These are phyloP conservation scores for Latrodectus hesperus DNA, from an alignment of 2,888 invertebrate genomes.

Conservation along the genomic window DNA sequence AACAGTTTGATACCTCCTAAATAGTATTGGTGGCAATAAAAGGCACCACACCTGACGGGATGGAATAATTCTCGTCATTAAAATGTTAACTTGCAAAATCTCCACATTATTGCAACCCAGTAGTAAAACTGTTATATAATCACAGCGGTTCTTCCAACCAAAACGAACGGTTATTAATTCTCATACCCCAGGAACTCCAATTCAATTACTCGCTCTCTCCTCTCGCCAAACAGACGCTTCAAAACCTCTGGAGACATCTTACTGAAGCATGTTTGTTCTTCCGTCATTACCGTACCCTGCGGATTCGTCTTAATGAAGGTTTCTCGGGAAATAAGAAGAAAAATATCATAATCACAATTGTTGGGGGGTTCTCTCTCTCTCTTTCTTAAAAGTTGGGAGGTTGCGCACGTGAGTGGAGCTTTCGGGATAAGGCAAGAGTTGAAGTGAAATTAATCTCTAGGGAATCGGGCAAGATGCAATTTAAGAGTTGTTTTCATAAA, in stretches of 20 bases:
- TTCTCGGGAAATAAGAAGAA: slow-evolving; percentile 38
- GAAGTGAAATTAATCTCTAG: slow-evolving; percentile 51
- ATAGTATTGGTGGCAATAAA: too few relatives aligned
- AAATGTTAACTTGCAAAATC: not conserved
- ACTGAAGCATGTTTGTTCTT: slow-evolving; percentile 35
- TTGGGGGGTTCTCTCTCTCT: slow-evolving; percentile 15
- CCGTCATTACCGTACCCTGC: slow-evolving; percentile 26
- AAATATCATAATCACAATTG: slow-evolving; percentile 55
- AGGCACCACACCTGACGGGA: too few relatives aligned
- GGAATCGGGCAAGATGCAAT: slow-evolving; percentile 23
- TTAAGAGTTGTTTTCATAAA: slow-evolving; percentile 27
- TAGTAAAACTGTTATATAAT: slow-evolving; percentile 41
- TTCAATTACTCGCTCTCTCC: slow-evolving; percentile 39
- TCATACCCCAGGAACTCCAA: slow-evolving; percentile 35
- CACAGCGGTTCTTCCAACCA: not conserved
- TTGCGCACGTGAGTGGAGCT: not conserved
- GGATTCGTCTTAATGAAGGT: slow-evolving; percentile 51
- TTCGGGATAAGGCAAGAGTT: not conserved
- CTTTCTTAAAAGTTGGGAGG: slow-evolving; percentile 15
- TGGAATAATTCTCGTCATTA: slow-evolving; percentile 9
- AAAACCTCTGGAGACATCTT: slow-evolving; percentile 16
- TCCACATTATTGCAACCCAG: slow-evolving; percentile 31
- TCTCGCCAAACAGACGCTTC: not conserved
- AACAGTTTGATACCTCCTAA: too few relatives aligned
- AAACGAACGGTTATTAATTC: slow-evolving; percentile 58